These are phyloP conservation scores for Ferrisia virgata DNA, from an alignment of 2,888 invertebrate genomes.

Conservation along the genomic window DNA sequence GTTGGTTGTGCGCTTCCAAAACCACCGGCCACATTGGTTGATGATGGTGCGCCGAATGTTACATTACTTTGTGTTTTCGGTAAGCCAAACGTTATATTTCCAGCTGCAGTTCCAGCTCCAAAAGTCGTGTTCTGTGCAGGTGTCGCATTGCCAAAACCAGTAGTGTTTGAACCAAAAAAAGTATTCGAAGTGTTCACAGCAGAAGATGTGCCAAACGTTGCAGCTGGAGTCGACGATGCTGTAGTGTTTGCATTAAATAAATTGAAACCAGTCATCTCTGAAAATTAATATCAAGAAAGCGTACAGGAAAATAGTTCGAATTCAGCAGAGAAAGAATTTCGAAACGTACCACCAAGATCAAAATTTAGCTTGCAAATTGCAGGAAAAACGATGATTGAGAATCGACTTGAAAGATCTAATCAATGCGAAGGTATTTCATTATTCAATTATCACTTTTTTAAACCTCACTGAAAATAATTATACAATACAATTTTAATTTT, in stretches of 20 bases:
- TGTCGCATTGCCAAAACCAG: neutral
- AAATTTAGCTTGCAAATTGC: no score
- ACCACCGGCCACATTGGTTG: conserved; percentile 1
- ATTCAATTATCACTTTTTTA: no score
- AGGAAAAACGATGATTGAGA: neutral
- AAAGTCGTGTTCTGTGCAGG: neutral
- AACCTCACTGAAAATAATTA: no score
- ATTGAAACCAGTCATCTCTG: conserved; percentile 38
- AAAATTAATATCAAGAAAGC: neutral
- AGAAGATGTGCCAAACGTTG: neutral
- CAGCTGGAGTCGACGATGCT: neutral
- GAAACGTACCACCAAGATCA: no score
- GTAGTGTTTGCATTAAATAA: neutral
- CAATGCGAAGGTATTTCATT: no score
- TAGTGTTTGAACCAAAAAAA: neutral
- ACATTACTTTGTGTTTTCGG: neutral
- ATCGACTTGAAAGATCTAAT: no score
- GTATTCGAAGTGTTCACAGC: neutral
- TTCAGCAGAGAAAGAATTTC: neutral
- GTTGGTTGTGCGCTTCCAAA: neutral
- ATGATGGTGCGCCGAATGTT: neutral
- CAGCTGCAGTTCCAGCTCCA: neutral
- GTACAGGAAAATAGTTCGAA: neutral
- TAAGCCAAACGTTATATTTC: conserved; percentile 34
- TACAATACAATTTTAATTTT: no score